These are phyloP conservation scores for Calyptommatus sinebrachiatus DNA, from an alignment of 2,113 vertebrate genomes.

Conservation along the genomic window DNA sequence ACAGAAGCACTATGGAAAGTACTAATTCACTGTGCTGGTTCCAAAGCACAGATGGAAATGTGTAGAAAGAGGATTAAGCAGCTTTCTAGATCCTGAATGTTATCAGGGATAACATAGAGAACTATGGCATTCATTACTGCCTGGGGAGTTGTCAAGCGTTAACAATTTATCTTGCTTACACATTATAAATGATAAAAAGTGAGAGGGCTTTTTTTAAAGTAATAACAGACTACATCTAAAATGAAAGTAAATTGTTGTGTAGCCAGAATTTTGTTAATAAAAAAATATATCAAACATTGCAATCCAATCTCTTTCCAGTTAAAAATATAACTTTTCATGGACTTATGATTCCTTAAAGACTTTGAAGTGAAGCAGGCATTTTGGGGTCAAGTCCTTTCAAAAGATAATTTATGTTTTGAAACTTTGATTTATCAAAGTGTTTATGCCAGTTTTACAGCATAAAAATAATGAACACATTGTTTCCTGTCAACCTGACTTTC, in stretches of 20 bases:
- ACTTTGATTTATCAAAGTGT: slow-evolving; percentile 35
- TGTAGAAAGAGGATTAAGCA: slow-evolving; percentile 69
- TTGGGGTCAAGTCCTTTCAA: slow-evolving; percentile 11
- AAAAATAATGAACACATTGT: slow-evolving; percentile 40
- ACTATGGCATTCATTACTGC: slow-evolving; percentile 67
- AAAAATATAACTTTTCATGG: slow-evolving; percentile 40
- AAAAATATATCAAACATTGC: slow-evolving; percentile 36
- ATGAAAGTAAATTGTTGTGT: slow-evolving; percentile 62
- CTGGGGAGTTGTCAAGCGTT: slow-evolving; percentile 67
- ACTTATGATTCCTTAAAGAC: slow-evolving; percentile 23
- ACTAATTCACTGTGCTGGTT: slow-evolving; percentile 57
- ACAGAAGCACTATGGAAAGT: slow-evolving; percentile 43
- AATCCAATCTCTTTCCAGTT: slow-evolving; percentile 49
- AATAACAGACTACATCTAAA: slow-evolving; percentile 59
- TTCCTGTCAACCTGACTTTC: slow-evolving; percentile 27
- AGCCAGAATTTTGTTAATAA: slow-evolving; percentile 55
- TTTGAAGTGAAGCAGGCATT: slow-evolving; percentile 5
- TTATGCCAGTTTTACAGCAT: slow-evolving; percentile 30
- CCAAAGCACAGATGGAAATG: slow-evolving; percentile 62
- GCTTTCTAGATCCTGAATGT: slow-evolving; percentile 66
- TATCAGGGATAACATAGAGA: slow-evolving; percentile 70
- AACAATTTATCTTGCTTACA: slow-evolving; percentile 68
- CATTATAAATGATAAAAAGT: slow-evolving; percentile 57
- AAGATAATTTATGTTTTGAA: slow-evolving; percentile 26
- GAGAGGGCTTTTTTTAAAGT: slow-evolving; percentile 53